phyloP scores from a whole-genome alignment of 2,888 invertebrate species.

The Drosophila algonquin region DNA sequence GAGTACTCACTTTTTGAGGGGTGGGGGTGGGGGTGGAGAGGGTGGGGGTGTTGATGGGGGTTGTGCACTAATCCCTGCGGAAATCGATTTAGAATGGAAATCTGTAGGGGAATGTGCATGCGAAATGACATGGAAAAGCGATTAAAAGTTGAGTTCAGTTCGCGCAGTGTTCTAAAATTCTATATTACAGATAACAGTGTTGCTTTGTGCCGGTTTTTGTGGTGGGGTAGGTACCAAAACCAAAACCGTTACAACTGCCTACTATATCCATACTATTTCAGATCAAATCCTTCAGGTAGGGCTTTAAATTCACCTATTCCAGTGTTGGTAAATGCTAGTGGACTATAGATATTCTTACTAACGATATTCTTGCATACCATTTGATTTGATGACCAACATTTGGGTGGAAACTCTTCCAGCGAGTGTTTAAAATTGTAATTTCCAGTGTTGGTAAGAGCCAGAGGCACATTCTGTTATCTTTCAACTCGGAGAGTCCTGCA shows the following conservation, averaged over 20 bases:
- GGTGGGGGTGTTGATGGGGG: not conserved
- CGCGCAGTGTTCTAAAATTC: not conserved
- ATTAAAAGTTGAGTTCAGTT: not conserved
- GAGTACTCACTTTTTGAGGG: conserved; percentile 57
- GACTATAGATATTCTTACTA: too few relatives aligned
- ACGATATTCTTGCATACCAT: too few relatives aligned
- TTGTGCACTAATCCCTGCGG: not conserved
- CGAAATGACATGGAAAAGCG: not conserved
- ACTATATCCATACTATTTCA: not conserved
- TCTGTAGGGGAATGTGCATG: not conserved
- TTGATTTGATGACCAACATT: not conserved
- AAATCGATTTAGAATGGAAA: not conserved
- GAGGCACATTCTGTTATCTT: not conserved
- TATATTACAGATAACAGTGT: not conserved
- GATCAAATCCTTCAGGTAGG: not conserved
- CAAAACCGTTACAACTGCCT: not conserved
- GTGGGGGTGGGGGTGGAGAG: not conserved
- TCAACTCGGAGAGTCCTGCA: not conserved
- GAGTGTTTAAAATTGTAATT: too few relatives aligned
- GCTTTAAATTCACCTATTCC: not conserved
- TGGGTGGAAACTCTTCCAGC: not conserved
- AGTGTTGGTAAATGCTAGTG: not conserved
- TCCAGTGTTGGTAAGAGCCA: too few relatives aligned
- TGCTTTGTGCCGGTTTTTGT: not conserved
- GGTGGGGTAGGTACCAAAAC: not conserved